Evolutionary conservation across 2,797 vertebrate species (phyloP).

Genomic region (Chloroceryle inda): DNA sequence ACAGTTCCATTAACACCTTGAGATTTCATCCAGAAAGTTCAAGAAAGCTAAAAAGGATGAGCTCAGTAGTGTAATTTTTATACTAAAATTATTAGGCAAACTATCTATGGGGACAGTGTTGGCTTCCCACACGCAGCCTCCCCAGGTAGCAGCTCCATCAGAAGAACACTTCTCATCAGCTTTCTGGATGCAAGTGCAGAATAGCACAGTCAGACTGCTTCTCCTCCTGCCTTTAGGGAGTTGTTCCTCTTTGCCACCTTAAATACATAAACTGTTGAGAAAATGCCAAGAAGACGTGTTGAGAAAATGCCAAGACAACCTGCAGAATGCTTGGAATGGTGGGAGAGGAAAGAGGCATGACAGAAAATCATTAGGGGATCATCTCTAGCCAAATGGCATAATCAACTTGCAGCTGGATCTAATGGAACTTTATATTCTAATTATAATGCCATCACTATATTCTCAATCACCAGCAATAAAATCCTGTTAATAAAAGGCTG

Average conservation of each 20-base stretch:
- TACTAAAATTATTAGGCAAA: background rate
- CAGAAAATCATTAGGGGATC: background rate
- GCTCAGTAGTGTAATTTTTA: background rate
- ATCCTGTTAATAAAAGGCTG: background rate
- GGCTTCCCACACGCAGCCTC: background rate
- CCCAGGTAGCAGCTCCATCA: background rate
- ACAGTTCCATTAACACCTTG: background rate
- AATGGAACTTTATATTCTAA: background rate
- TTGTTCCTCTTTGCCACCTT: background rate
- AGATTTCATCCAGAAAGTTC: background rate
- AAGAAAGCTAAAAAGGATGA: background rate
- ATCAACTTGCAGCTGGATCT: background rate
- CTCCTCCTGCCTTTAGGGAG: background rate
- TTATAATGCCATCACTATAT: background rate
- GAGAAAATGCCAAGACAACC: too few relatives aligned
- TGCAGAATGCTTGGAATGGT: background rate
- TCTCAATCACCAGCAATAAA: background rate
- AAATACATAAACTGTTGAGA: background rate
- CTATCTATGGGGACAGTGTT: fast-evolving
- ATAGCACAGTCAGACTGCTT: background rate
- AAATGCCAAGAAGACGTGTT: background rate
- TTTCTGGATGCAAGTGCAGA: background rate
- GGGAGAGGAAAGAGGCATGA: background rate
- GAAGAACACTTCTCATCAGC: background rate
- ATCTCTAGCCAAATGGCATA: background rate